A percentile compares a stretch with the other conserved stretches of the same genome.
Evolutionary conservation across 2,888 invertebrate species (phyloP).

Genomic region (Schizotus pectinicornis): DNA sequence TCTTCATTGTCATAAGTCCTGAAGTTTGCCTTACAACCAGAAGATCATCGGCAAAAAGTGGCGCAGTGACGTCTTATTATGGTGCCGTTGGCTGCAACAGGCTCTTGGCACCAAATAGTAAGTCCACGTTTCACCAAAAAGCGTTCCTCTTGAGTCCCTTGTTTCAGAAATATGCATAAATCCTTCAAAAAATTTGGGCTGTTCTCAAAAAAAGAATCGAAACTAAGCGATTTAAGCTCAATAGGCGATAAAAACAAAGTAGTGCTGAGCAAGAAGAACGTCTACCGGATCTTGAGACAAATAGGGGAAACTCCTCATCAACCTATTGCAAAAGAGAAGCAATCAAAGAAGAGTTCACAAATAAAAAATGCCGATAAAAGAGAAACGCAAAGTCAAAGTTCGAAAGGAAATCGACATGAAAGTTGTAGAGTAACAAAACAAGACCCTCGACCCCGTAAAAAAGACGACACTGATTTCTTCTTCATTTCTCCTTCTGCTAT

Average conservation of each 20-base stretch:
- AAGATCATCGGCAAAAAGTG: neutral
- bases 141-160: neutral
- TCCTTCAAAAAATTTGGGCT: conserved; percentile 15
- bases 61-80: neutral
- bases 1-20: neutral
- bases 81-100: neutral
- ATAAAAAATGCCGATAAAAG: too few relatives aligned
- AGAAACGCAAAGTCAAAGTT: too few relatives aligned
- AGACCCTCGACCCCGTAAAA: too few relatives aligned
- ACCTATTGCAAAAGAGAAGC: too few relatives aligned
- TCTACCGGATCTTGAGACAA: neutral
- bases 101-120: too few relatives aligned
- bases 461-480: too few relatives aligned
- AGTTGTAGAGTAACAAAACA: too few relatives aligned
- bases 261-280: neutral
- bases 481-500: too few relatives aligned
- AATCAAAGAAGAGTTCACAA: too few relatives aligned
- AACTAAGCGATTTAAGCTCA: conserved; percentile 5
- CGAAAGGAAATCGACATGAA: too few relatives aligned
- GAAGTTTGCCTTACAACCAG: neutral
- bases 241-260: neutral
- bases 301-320: too few relatives aligned
- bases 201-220: conserved; percentile 9
- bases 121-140: too few relatives aligned
- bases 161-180: conserved; percentile 12